These are phyloP conservation scores for Erebia epiphron DNA, from an alignment of 2,888 invertebrate species.

Conservation along the genomic window DNA sequence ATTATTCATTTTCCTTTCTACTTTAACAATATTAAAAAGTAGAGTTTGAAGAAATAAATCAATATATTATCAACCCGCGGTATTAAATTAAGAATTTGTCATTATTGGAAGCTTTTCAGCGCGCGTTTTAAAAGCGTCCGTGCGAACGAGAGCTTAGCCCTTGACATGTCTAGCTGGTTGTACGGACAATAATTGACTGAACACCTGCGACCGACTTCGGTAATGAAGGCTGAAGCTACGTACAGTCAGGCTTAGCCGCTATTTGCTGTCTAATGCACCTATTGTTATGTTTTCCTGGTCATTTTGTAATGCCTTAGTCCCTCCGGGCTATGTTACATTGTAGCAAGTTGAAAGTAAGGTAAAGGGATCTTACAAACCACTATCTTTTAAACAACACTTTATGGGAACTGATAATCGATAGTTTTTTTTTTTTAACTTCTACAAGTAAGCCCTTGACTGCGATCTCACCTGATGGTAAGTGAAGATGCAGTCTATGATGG, in stretches of 20 bases:
- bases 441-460: too few relatives aligned
- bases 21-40: too few relatives aligned
- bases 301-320: conserved; percentile 24
- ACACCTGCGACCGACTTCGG: conserved; percentile 44
- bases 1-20: too few relatives aligned
- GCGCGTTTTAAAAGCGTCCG: too few relatives aligned
- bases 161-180: conserved; percentile 39
- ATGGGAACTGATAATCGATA: too few relatives aligned
- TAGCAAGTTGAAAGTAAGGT: neutral
- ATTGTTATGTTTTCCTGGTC: conserved; percentile 33
- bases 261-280: conserved; percentile 28
- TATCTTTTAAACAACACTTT: neutral
- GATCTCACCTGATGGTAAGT: too few relatives aligned
- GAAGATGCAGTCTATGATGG: too few relatives aligned
- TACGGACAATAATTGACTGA: conserved; percentile 35
- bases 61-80: too few relatives aligned
- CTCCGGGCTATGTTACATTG: neutral
- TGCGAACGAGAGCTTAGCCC: conserved; percentile 24
- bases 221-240: conserved; percentile 39
- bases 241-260: neutral
- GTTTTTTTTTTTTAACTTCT: too few relatives aligned
- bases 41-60: too few relatives aligned
- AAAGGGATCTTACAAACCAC: neutral
- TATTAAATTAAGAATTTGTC: too few relatives aligned
- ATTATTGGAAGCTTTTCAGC: too few relatives aligned